Evolutionary conservation across 2,797 vertebrate genomes (phyloP).

Genomic region (Poecilia velifera): DNA sequence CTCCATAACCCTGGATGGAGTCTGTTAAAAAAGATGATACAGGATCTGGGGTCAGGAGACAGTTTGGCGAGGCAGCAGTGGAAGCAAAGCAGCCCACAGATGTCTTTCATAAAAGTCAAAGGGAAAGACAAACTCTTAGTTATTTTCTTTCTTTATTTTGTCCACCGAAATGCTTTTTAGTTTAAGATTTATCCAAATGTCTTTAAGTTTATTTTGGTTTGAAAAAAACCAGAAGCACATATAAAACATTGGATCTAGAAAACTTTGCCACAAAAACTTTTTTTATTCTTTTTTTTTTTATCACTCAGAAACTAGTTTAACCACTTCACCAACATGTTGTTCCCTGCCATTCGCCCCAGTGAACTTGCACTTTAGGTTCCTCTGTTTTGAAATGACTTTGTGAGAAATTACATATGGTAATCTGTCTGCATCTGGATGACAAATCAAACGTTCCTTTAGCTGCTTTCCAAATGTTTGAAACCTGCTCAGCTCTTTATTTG

Average conservation of each 20-base stretch:
- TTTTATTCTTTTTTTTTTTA: neutral
- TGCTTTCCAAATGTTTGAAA: slow-evolving; percentile 77
- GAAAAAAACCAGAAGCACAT: neutral
- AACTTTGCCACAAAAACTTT: slow-evolving; percentile 10
- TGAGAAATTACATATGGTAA: slow-evolving; percentile 32
- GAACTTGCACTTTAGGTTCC: slow-evolving; percentile 11
- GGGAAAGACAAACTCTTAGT: neutral
- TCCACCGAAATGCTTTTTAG: neutral
- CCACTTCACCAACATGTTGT: slow-evolving; percentile 35
- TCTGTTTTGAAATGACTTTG: slow-evolving; percentile 31
- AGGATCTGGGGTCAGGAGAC: slow-evolving; percentile 62
- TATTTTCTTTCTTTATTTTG: neutral
- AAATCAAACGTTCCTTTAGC: slow-evolving; percentile 70
- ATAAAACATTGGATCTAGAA: neutral
- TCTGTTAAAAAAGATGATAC: slow-evolving; percentile 68
- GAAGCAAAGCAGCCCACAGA: slow-evolving; percentile 57
- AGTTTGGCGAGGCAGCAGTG: slow-evolving; percentile 42
- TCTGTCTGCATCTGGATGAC: slow-evolving; percentile 62
- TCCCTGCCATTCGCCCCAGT: slow-evolving; percentile 14
- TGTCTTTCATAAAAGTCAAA: slow-evolving; percentile 36
- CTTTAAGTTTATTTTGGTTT: slow-evolving; percentile 1
- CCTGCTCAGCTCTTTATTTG: slow-evolving; percentile 69
- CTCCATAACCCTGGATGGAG: slow-evolving; percentile 72
- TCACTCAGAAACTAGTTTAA: slow-evolving; percentile 47
- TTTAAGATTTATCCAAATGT: neutral